Conservation (phyloP, 1,140 invertebrate genomes). For the Nixonia krombeini region DNA sequence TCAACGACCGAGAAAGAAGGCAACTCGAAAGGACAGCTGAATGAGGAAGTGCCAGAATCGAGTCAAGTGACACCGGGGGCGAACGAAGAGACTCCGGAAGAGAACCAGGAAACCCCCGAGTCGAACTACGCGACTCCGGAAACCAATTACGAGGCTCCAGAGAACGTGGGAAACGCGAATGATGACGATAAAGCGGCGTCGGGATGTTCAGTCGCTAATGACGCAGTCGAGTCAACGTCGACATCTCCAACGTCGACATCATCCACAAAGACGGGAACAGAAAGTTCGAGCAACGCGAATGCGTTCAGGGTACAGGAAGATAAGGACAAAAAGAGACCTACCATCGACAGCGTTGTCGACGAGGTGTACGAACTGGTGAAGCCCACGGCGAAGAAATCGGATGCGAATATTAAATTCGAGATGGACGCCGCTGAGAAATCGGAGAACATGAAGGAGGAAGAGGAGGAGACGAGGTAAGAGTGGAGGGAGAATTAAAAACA, state of each 20-base stretch:
- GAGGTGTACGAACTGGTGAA: slow-evolving; percentile 54
- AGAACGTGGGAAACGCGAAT: slow-evolving; percentile 26
- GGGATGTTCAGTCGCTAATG: slow-evolving; percentile 3
- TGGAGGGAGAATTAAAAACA: too few relatives aligned
- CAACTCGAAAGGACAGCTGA: slow-evolving; percentile 15
- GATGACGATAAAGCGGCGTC: slow-evolving; percentile 34
- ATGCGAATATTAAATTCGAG: slow-evolving; percentile 1
- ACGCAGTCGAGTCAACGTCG: background rate
- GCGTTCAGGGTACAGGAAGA: too few relatives aligned
- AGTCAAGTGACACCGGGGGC: slow-evolving; percentile 12
- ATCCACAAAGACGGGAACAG: slow-evolving; percentile 2
- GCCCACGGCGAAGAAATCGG: slow-evolving; percentile 27
- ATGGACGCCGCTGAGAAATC: slow-evolving; percentile 30
- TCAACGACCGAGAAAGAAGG: slow-evolving; percentile 19
- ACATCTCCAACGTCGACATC: background rate
- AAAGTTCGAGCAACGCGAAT: too few relatives aligned
- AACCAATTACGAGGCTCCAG: slow-evolving; percentile 51
- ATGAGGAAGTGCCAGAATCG: slow-evolving; percentile 31
- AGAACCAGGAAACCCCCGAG: slow-evolving; percentile 61
- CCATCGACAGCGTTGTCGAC: slow-evolving; percentile 56
- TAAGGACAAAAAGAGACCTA: slow-evolving; percentile 41
- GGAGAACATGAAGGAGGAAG: slow-evolving; percentile 49
- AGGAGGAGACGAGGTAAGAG: slow-evolving; percentile 57
- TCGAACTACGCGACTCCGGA: slow-evolving; percentile 60
- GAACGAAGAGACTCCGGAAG: slow-evolving; percentile 51